These are phyloP conservation scores for Dryobotodes eremita DNA, from an alignment of 2,888 invertebrate species.

Conservation along the genomic window DNA sequence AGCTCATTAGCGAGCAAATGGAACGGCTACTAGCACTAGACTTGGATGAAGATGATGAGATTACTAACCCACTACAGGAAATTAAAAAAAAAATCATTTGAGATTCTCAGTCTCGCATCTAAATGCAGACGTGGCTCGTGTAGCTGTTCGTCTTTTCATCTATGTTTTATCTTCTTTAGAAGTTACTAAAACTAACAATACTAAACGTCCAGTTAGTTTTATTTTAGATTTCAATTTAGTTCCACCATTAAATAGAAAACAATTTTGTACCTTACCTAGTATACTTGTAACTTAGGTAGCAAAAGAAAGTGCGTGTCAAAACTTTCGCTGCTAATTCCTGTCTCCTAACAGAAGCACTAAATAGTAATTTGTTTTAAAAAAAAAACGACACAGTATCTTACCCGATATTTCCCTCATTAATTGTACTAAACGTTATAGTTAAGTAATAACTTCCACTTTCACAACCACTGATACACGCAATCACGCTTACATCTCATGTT, in stretches of 20 bases:
- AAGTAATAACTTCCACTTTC: slow-evolving; percentile 21
- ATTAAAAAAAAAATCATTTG: not conserved
- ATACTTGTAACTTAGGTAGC: slow-evolving; percentile 23
- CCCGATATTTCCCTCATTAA: not conserved
- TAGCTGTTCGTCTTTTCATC: not conserved
- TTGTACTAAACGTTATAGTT: not conserved
- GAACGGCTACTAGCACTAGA: too few species aligned
- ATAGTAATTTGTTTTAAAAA: slow-evolving; percentile 34
- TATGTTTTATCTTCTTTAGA: not conserved
- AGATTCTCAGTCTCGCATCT: not conserved
- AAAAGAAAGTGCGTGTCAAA: slow-evolving; percentile 42
- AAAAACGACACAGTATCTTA: not conserved
- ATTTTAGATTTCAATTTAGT: slow-evolving; percentile 16
- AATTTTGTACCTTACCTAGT: slow-evolving; percentile 4
- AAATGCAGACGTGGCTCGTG: not conserved
- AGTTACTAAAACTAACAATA: not conserved
- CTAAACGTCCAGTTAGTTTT: not conserved
- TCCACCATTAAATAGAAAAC: slow-evolving; percentile 3
- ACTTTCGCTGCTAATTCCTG: slow-evolving; percentile 47
- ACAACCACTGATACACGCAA: slow-evolving; percentile 15
- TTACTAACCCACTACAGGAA: not conserved
- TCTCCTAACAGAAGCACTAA: slow-evolving; percentile 23
- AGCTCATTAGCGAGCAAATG: not conserved
- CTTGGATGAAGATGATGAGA: not conserved
- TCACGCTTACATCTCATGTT: slow-evolving; percentile 44